Conservation (phyloP, 2,888 invertebrate species). For the Hololepta plana region DNA sequence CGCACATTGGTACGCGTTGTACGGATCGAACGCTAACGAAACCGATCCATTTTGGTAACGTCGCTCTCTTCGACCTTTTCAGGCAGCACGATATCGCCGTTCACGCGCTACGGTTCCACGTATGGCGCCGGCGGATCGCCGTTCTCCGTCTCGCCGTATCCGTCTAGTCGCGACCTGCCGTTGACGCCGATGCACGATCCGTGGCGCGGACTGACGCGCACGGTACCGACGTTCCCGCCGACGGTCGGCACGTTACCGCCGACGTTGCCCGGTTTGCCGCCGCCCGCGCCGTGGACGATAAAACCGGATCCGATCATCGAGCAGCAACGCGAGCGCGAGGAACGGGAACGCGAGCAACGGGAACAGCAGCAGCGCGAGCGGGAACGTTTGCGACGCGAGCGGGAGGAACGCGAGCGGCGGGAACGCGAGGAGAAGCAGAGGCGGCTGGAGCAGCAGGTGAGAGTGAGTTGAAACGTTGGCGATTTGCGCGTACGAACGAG, state of each 20-base stretch:
- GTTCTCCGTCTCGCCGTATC: constrained; percentile 19
- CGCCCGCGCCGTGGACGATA: constrained; percentile 40
- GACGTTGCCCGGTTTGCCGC: constrained; percentile 22
- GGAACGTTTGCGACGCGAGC: constrained; percentile 32
- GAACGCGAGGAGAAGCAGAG: constrained; percentile 32
- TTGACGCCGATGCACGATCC: constrained; percentile 34
- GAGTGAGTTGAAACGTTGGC: constrained; percentile 2
- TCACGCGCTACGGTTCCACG: constrained; percentile 51
- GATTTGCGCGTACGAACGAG: too few species aligned
- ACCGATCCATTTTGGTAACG: too few species aligned
- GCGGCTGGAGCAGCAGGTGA: constrained; percentile 31
- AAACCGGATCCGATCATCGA: constrained; percentile 48
- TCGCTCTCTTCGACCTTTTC: too few species aligned
- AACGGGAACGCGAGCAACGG: constrained; percentile 40
- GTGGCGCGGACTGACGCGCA: constrained; percentile 49
- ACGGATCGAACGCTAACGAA: not conserved
- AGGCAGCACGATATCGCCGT: constrained; percentile 58
- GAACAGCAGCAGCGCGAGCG: constrained; percentile 39
- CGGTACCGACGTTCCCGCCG: constrained; percentile 36
- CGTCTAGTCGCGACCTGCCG: constrained; percentile 11
- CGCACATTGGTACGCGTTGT: constrained; percentile 44
- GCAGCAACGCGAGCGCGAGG: constrained; percentile 17
- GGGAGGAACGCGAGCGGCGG: constrained; percentile 40
- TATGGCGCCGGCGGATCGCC: constrained; percentile 21
- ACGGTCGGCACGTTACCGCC: constrained; percentile 29